These are phyloP conservation scores for Drosophila parabipectinata DNA, from an alignment of 1,140 invertebrate genomes.

Conservation along the genomic window DNA sequence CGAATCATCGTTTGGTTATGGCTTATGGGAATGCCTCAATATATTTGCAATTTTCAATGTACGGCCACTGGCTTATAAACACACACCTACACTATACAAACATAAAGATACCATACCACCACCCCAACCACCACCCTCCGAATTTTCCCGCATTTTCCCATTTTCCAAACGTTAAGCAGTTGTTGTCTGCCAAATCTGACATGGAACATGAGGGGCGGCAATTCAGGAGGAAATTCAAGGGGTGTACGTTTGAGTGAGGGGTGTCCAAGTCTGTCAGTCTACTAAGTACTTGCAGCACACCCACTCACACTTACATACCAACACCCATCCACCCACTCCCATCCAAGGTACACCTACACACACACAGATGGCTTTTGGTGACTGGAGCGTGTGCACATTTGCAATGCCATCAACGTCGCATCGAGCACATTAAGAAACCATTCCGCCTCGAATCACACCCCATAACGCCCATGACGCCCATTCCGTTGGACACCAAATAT, in stretches of 20 bases:
- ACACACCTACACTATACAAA: too few relatives aligned
- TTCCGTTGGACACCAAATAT: constrained; percentile 40
- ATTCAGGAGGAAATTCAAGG: neutral
- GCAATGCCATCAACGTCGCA: constrained; percentile 66
- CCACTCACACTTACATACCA: neutral
- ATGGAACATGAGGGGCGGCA: constrained; percentile 28
- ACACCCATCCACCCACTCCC: neutral
- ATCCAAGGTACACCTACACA: neutral
- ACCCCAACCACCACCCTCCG: too few relatives aligned
- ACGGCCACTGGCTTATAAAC: neutral
- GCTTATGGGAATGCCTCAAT: constrained; percentile 45
- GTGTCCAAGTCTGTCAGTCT: constrained; percentile 24
- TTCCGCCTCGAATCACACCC: constrained; percentile 33
- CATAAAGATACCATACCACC: too few relatives aligned
- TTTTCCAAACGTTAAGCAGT: constrained; percentile 17
- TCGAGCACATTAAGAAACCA: constrained; percentile 59
- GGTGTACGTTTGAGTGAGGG: neutral
- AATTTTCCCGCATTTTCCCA: neutral
- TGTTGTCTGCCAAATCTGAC: constrained; percentile 48
- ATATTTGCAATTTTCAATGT: constrained; percentile 42
- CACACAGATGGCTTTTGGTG: constrained; percentile 16
- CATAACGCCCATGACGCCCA: constrained; percentile 14
- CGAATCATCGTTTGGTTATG: constrained; percentile 32
- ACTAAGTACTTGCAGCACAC: constrained; percentile 40
- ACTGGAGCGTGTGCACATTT: constrained; percentile 58